Evolutionary conservation across 2,113 vertebrate species (phyloP).

Genomic region (Dasyornis broadbenti): DNA sequence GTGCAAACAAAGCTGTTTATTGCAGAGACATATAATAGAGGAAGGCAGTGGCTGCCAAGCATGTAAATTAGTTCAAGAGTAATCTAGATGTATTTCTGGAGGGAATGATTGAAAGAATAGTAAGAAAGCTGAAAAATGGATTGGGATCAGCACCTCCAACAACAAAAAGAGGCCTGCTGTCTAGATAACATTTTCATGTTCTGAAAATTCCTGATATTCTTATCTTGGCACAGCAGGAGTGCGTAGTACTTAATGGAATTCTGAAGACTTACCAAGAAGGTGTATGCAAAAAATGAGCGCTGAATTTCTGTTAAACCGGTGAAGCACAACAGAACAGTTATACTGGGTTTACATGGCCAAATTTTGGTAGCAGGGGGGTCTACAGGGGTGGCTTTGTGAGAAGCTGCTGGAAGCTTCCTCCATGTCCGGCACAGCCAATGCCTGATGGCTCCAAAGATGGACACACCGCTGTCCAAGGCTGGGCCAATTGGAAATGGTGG

Average conservation of each 20-base stretch:
- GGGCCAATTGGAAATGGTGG: not conserved
- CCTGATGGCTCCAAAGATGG: not conserved
- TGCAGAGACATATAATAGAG: not conserved
- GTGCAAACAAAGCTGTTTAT: not conserved
- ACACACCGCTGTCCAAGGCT: accelerated
- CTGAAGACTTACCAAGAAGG: not conserved
- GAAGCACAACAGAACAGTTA: not conserved
- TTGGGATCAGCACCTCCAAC: not conserved
- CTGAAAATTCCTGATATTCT: conserved; percentile 1
- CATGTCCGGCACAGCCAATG: not conserved
- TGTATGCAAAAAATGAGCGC: not conserved
- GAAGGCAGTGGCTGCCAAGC: not conserved
- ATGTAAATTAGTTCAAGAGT: not conserved
- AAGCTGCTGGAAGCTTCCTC: not conserved
- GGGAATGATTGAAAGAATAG: not conserved
- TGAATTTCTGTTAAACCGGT: not conserved
- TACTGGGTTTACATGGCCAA: too few species aligned
- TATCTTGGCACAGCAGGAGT: conserved; percentile 23
- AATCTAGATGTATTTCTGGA: not conserved
- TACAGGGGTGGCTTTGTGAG: too few species aligned
- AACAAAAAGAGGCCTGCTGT: not conserved
- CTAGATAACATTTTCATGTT: not conserved
- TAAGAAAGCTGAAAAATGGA: not conserved
- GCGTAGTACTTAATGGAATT: not conserved
- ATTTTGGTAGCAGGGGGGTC: not conserved